Percentiles rank a stretch among this genome's conserved stretches.
phyloP scores from a whole-genome alignment of 2,113 vertebrate species.

The Varanus salvator region DNA sequence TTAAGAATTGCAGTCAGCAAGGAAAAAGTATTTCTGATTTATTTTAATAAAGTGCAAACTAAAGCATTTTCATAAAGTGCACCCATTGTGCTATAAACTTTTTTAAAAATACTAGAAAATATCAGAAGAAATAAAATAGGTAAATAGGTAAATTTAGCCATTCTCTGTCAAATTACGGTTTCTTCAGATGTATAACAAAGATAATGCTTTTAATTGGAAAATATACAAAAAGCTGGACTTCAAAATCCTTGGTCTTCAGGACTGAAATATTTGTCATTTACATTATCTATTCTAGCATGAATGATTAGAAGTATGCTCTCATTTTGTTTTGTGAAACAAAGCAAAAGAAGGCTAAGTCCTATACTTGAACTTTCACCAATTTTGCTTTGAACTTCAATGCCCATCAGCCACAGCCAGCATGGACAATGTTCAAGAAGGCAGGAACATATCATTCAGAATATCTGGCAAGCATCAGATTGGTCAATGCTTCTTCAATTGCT shows the following conservation, averaged over 20 bases:
- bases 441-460: too few relatives aligned
- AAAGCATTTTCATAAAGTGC: slow-evolving; percentile 66
- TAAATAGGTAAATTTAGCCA: slow-evolving; percentile 33
- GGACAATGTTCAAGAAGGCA: too few relatives aligned
- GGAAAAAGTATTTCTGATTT: slow-evolving; percentile 77
- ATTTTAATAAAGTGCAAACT: slow-evolving; percentile 66
- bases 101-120: slow-evolving; percentile 56
- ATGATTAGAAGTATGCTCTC: neutral
- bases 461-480: too few relatives aligned
- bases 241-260: neutral
- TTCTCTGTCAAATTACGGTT: slow-evolving; percentile 1
- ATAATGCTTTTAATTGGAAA: neutral
- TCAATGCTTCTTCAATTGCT: neutral
- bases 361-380: neutral
- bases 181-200: neutral
- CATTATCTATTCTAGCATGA: neutral
- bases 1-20: slow-evolving; percentile 74
- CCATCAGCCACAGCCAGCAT: too few relatives aligned
- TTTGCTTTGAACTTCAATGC: too few relatives aligned
- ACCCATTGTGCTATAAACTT: slow-evolving; percentile 51
- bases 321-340: neutral
- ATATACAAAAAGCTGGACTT: neutral
- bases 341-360: neutral
- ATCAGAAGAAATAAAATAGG: slow-evolving; percentile 49
- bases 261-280: neutral